These are phyloP conservation scores for Anagrus nilaparvatae DNA, from an alignment of 1,140 invertebrate genomes.

Conservation along the genomic window DNA sequence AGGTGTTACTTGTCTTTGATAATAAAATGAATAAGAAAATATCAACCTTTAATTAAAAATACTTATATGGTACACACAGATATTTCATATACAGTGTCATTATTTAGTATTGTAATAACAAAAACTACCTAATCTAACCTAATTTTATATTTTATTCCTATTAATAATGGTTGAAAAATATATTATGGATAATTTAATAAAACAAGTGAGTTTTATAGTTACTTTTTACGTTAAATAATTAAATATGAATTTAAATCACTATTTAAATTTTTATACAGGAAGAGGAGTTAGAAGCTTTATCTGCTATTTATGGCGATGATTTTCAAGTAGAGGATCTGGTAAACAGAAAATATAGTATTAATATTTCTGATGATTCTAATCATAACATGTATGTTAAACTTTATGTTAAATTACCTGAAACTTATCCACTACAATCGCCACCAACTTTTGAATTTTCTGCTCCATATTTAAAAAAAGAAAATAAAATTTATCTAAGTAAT, in stretches of 20 bases:
- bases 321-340: slow-evolving; percentile 52
- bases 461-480: slow-evolving; percentile 52
- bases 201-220: slow-evolving; percentile 16
- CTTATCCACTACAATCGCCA: slow-evolving; percentile 55
- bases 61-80: too few species aligned
- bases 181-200: slow-evolving; percentile 17
- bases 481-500: slow-evolving; percentile 46
- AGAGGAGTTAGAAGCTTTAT: slow-evolving; percentile 66
- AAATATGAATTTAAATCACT: neutral
- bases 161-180: neutral
- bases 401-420: slow-evolving; percentile 48
- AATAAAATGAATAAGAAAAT: too few species aligned
- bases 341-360: slow-evolving; percentile 47
- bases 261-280: slow-evolving; percentile 30
- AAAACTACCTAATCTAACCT: neutral
- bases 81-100: too few species aligned
- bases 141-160: neutral
- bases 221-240: neutral
- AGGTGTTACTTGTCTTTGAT: too few species aligned
- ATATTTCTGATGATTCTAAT: slow-evolving; percentile 37
- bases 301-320: slow-evolving; percentile 64
- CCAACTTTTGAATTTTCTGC: slow-evolving; percentile 63
- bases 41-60: too few species aligned
- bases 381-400: slow-evolving; percentile 39
- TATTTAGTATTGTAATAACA: too few species aligned